Evolutionary conservation across 2,888 invertebrate genomes (phyloP).

Genomic region (Oasisia sp.): DNA sequence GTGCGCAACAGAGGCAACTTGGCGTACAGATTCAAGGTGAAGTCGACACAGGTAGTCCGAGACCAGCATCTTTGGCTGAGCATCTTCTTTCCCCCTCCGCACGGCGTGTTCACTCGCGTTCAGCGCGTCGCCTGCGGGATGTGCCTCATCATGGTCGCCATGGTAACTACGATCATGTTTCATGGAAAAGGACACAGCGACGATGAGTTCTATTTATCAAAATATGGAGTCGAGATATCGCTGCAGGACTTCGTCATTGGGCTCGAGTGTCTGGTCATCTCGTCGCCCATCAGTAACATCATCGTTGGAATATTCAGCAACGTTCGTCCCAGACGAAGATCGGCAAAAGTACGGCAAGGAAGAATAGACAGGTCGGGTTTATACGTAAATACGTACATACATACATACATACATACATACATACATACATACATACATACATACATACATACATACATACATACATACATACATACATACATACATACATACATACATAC

Average conservation of each 20-base stretch:
- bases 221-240: background rate
- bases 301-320: background rate
- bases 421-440: too few species aligned
- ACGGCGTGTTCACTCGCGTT: background rate
- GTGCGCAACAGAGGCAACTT: background rate
- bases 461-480: too few species aligned
- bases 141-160: background rate
- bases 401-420: too few species aligned
- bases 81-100: background rate
- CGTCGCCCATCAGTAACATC: background rate
- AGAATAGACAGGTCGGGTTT: background rate
- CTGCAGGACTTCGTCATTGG: background rate
- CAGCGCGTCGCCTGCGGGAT: background rate
- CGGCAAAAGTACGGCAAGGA: background rate
- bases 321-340: background rate
- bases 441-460: background rate
- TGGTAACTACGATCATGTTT: conserved; percentile 8
- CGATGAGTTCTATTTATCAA: background rate
- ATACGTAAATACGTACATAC: too few species aligned
- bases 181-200: background rate
- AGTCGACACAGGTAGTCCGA: background rate
- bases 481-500: background rate
- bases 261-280: background rate
- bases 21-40: background rate
- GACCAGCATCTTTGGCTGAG: background rate